phyloP scores from a whole-genome alignment of 2,888 invertebrate genomes.

The Leptarthrus brevirostris region DNA sequence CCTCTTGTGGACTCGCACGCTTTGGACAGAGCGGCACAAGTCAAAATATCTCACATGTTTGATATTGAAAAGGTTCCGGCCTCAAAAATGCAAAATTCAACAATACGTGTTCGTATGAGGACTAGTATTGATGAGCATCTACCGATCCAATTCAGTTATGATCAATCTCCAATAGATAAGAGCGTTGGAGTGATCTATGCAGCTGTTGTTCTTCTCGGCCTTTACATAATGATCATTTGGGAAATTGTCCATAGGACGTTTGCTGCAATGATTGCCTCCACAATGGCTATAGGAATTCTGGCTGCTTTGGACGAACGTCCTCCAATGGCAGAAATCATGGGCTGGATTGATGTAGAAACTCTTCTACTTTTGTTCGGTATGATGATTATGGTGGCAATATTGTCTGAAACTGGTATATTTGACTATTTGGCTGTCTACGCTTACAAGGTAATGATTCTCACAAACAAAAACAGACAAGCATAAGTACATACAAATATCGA shows the following conservation, averaged over 20 bases:
- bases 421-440: constrained; percentile 80
- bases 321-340: constrained; percentile 75
- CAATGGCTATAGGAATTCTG: constrained; percentile 77
- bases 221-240: constrained; percentile 85
- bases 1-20: constrained; percentile 62
- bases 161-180: constrained; percentile 73
- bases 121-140: constrained; percentile 61
- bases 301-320: constrained; percentile 78
- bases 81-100: constrained; percentile 55
- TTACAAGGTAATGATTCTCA: constrained; percentile 70
- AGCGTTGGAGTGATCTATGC: constrained; percentile 79
- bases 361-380: constrained; percentile 78
- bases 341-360: constrained; percentile 83
- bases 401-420: constrained; percentile 83
- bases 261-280: constrained; percentile 80
- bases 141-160: constrained; percentile 72
- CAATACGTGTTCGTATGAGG: constrained; percentile 61
- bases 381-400: constrained; percentile 83
- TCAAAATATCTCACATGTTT: constrained; percentile 66
- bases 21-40: constrained; percentile 67
- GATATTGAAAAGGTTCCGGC: constrained; percentile 55
- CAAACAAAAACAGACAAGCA: too few species aligned
- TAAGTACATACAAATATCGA: not conserved
- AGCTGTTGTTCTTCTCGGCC: constrained; percentile 74
- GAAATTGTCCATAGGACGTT: constrained; percentile 78